Percentiles rank a stretch among this genome's conserved stretches.
Evolutionary conservation across 2,113 vertebrate species (phyloP).

Genomic region (Rafetus swinhoei): DNA sequence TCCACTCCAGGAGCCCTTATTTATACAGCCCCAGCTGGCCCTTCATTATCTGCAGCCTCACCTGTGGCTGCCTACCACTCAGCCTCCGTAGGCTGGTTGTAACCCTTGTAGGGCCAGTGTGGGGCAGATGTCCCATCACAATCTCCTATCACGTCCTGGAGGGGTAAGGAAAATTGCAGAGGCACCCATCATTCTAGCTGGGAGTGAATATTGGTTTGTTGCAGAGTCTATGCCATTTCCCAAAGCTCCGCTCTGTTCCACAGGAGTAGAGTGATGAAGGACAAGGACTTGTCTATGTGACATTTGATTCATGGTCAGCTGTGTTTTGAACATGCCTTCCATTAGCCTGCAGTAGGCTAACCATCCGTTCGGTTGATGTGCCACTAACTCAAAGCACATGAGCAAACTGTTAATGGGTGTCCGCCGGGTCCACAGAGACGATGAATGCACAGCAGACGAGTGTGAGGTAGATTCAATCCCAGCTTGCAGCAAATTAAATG

Average conservation of each 20-base stretch:
- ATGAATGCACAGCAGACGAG: neutral
- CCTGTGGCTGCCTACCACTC: too few relatives aligned
- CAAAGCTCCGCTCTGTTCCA: neutral
- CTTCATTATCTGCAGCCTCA: too few relatives aligned
- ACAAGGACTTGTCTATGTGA: neutral
- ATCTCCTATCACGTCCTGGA: neutral
- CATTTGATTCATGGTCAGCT: neutral
- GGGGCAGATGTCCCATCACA: too few relatives aligned
- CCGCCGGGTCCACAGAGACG: neutral
- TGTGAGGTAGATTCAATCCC: neutral
- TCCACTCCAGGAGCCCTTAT: too few relatives aligned
- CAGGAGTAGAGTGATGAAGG: neutral
- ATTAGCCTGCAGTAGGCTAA: neutral
- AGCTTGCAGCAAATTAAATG: neutral
- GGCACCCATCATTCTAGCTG: fast-evolving
- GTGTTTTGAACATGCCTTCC: neutral
- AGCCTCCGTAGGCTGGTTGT: too few relatives aligned
- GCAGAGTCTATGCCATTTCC: neutral
- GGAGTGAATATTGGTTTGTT: neutral
- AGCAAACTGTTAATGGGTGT: neutral
- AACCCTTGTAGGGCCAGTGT: too few relatives aligned
- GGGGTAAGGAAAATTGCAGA: neutral
- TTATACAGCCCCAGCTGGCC: too few relatives aligned
- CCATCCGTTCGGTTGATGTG: neutral
- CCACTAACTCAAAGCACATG: neutral